Evolutionary conservation across 2,888 invertebrate genomes (phyloP).

Genomic region (Zaprionus bogoriensis): DNA sequence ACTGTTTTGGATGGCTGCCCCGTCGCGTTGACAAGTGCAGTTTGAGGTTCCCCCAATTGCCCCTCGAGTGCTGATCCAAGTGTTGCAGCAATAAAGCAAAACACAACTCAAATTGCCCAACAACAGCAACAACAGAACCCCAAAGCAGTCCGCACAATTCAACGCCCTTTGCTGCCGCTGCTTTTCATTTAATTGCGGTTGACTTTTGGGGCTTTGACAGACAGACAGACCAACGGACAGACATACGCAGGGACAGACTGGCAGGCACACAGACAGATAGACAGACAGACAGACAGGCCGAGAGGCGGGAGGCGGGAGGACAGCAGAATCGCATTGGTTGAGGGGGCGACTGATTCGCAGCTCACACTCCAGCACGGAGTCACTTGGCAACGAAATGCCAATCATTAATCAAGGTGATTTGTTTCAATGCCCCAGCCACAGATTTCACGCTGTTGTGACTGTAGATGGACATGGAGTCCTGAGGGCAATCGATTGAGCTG

Average conservation of each 20-base stretch:
- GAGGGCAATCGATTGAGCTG: constrained; percentile 5
- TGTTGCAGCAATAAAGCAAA: constrained; percentile 43
- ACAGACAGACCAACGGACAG: constrained; percentile 16
- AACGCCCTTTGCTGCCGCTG: constrained; percentile 42
- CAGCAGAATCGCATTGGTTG: neutral
- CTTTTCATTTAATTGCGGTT: constrained; percentile 76
- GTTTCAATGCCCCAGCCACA: constrained; percentile 74
- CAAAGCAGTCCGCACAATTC: constrained; percentile 43
- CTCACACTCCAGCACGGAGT: constrained; percentile 9
- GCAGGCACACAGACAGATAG: constrained; percentile 2
- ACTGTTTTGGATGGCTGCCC: constrained; percentile 14
- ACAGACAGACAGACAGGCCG: neutral
- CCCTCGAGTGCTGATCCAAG: constrained; percentile 1
- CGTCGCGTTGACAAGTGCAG: constrained; percentile 41
- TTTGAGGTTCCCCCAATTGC: constrained; percentile 1
- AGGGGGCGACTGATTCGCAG: constrained; percentile 3
- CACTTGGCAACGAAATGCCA: constrained; percentile 74
- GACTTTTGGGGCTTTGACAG: constrained; percentile 69
- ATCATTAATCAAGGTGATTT: constrained; percentile 82
- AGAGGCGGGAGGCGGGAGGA: neutral
- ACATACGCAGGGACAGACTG: constrained; percentile 3
- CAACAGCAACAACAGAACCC: constrained; percentile 14
- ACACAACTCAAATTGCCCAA: constrained; percentile 44
- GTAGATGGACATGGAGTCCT: constrained; percentile 35
- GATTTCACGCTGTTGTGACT: constrained; percentile 70